Evolutionary conservation across 92 coral and sea anemone species (phyloP), one percentile per base, ranked within the genome.

Genomic region (Diadumene lineata): DNA sequence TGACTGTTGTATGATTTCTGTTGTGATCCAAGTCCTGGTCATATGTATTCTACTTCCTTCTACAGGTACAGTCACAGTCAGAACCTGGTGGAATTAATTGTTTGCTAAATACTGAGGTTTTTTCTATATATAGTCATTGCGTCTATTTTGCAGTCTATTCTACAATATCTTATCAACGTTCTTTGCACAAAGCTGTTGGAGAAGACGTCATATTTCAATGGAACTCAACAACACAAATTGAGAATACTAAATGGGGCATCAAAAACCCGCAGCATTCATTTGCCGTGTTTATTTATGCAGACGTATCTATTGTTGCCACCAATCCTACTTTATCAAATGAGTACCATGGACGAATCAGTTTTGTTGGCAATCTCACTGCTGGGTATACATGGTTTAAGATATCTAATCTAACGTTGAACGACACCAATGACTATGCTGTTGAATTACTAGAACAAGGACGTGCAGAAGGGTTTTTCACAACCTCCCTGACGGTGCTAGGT

Each of bases 321-420:
- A 4, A 38, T 38, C 48, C 48, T 4, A 38, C 48, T 4, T 6
- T 38, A 6, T 6, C 6, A 4, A 38, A 4, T 6, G 48, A 38
- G 48, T 38, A 53, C 58, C 10, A 53, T 9, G 58, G 58, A 53
- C 58, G 58, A 53, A 23, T 53, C 19, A 53, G 58, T 53, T 53
- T 53, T 53, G 58, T 53, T 53, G 58, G 58, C 3, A 53, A 53
- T 16, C 24, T 53, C 3, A 3, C 58, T 53, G 21, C 24, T 13
- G 58, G 58, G 19, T 16, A 53, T 53, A 23, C 58, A 6, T 53
- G 58, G 58, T 53, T 53, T 16, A 53, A 53, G 58, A 53, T 53
- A 13, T 3, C 58, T 9, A 53, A 53, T 16, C 24, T 53, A 3
- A 53, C 58, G 4, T 9, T 21, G 18, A 21, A 16, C 19, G 58